Conservation (phyloP, 2,113 vertebrate genomes). For the Vulpes vulpes region DNA sequence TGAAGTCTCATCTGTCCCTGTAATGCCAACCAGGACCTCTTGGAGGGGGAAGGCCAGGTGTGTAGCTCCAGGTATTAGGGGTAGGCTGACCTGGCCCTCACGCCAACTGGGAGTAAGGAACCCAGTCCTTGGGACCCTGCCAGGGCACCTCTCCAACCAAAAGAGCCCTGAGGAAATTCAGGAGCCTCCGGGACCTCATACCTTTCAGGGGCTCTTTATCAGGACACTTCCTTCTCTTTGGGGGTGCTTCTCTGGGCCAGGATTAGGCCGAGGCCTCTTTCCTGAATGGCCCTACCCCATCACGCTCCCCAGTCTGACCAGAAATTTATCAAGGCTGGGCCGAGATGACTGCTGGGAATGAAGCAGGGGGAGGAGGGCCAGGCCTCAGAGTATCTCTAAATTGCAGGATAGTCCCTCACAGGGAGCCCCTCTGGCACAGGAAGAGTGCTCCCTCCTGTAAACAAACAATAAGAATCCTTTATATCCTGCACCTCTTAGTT, state of each 20-base stretch:
- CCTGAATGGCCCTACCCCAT: background rate
- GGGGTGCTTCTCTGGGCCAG: background rate
- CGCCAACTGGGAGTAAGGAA: background rate
- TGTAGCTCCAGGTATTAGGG: background rate
- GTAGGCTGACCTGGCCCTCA: background rate
- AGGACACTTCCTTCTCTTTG: background rate
- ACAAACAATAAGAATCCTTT: background rate
- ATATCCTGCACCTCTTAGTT: background rate
- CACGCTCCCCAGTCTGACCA: background rate
- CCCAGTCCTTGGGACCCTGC: background rate
- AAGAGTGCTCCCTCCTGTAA: background rate
- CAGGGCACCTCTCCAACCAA: background rate
- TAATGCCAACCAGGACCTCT: slow-evolving; percentile 41
- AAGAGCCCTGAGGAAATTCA: background rate
- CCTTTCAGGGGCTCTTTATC: slow-evolving; percentile 12
- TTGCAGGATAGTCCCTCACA: background rate
- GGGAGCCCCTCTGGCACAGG: background rate
- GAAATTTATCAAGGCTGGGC: background rate
- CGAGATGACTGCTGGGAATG: background rate
- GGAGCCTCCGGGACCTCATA: background rate
- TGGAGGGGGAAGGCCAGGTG: background rate
- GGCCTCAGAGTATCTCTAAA: background rate
- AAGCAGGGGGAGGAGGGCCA: background rate
- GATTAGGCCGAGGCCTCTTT: background rate
- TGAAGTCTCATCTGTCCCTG: background rate